These are phyloP conservation scores for Pogoniulus pusillus DNA, from an alignment of 2,797 vertebrate species.

Conservation along the genomic window DNA sequence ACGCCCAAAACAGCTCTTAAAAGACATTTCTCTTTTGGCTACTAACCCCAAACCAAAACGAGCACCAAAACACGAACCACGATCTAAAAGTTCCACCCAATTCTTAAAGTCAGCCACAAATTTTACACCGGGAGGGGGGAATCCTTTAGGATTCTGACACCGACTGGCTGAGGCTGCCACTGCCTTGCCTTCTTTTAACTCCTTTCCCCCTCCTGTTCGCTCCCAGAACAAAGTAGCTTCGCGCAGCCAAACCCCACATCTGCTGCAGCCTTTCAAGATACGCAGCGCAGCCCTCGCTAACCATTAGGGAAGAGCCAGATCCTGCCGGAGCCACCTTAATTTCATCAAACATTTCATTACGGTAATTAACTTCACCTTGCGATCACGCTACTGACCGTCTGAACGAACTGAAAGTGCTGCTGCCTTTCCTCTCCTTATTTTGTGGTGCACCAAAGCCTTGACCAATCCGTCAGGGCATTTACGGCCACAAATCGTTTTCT, in stretches of 20 bases:
- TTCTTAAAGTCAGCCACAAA: background rate
- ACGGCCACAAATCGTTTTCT: background rate
- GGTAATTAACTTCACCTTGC: conserved; percentile 50
- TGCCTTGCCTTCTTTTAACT: background rate
- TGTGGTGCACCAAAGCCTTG: background rate
- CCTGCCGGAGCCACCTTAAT: background rate
- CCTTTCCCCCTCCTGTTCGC: background rate
- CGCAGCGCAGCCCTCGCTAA: background rate
- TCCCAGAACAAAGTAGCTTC: background rate
- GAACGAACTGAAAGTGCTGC: conserved; percentile 8
- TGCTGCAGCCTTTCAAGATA: background rate
- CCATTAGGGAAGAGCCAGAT: background rate
- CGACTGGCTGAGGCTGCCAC: background rate
- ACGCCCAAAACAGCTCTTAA: background rate
- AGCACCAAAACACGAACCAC: background rate
- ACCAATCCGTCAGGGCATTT: background rate
- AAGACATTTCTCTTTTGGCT: background rate
- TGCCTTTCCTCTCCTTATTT: background rate
- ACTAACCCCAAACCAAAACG: background rate
- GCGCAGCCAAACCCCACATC: background rate
- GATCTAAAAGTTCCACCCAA: background rate
- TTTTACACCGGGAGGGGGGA: background rate
- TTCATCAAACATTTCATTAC: conserved; percentile 11
- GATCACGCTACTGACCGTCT: background rate
- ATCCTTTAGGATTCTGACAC: background rate